Conservation (phyloP, 2,797 vertebrate genomes). For the Sus cebifrons region DNA sequence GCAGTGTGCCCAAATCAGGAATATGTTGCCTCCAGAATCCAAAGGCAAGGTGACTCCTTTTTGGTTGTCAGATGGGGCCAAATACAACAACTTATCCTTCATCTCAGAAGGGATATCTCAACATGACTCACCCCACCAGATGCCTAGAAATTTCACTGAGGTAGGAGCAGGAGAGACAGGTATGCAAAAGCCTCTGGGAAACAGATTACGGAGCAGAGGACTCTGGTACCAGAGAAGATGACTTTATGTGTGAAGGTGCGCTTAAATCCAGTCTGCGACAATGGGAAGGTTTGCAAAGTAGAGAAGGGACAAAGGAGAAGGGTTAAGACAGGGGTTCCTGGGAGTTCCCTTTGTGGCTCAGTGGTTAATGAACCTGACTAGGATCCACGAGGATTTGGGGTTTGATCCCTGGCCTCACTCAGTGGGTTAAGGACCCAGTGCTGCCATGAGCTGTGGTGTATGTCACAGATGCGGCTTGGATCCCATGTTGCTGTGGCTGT, state of each 20-base stretch:
- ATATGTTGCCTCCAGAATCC: background rate
- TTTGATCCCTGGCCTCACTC: too few relatives aligned
- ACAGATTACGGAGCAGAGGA: background rate
- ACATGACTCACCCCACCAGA: rapidly evolving
- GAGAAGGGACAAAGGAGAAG: background rate
- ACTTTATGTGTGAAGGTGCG: background rate
- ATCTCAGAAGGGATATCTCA: background rate
- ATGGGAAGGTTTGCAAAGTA: background rate
- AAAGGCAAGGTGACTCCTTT: background rate
- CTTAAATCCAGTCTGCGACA: background rate
- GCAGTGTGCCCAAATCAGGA: background rate
- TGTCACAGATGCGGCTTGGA: too few relatives aligned
- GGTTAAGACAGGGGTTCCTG: background rate
- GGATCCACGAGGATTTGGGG: too few relatives aligned
- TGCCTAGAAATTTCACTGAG: background rate
- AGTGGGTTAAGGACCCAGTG: too few relatives aligned
- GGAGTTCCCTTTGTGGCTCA: too few relatives aligned
- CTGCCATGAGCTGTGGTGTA: too few relatives aligned
- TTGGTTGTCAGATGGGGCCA: background rate
- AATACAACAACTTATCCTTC: background rate
- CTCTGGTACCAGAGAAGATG: background rate
- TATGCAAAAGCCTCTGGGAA: background rate
- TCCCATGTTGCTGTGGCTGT: too few relatives aligned
- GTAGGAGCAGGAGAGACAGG: background rate
- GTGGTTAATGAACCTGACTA: too few relatives aligned